Base-by-base conservation (phyloP, 2,113 vertebrate species). In the Camelus dromedarius region DNA sequence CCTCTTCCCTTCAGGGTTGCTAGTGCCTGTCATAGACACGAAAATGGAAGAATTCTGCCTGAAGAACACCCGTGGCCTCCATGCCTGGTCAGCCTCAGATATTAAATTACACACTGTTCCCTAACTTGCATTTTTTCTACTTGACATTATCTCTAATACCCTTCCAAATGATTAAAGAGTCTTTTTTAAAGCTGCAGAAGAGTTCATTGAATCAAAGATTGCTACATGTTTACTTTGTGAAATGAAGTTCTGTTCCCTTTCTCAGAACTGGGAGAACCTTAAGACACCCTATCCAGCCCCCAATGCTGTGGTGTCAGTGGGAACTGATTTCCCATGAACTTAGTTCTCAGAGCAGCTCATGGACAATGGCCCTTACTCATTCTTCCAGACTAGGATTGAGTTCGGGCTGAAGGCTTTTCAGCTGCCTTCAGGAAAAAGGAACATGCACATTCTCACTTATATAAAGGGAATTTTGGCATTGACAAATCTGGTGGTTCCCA, bases 191-290 rank as follows among this genome's bases (percentile, higher is more conserved):
- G 30, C 28, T 62, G 5, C n/a, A 93, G 35, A 93, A 89, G 48
- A 48, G 52, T 66, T 10, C 28, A 75, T 11, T 70, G 56, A 69
- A 87, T 73, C 15, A 64, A 83, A 48, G 66, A 76, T 50, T 77
- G 18, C 89, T 95, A 60, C 35, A 83, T 96, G 62, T 91, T 94
- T 97, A 67, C 35, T 87, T 95, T 89, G 20, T 73, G n/a, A 93
- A 85, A 69, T 76, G 38, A 75, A 96, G 85, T 95, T 76, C 50
- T 92, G 16, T 93, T 96, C 16, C 30, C 11, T 81, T 20, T 89
- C 35, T 90, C 46, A 83, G 67, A 94, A 90, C 38, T 84, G 38
- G 19, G 52, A 80, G 66, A 92, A 66, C 7, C 19, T 76, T 32
- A 76, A 28, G 46, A 67, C 4, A 35, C 46, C 6, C 28, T 87